Base-by-base conservation (phyloP, 2,113 vertebrate species). In the Takifugu bimaculatus region DNA sequence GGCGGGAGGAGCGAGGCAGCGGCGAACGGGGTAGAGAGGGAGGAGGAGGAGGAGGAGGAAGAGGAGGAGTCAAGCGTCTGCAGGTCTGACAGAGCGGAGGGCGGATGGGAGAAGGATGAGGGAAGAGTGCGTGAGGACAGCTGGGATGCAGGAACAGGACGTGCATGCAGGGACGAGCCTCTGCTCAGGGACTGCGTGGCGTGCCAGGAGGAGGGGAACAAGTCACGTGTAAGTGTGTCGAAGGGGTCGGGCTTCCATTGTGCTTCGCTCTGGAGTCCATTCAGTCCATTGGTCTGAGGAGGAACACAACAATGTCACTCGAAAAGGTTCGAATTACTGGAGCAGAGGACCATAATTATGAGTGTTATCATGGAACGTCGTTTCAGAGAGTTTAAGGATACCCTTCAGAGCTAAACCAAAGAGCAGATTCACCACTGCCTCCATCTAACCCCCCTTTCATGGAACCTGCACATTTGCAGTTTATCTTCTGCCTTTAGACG, bases 231-330 rank as follows among this genome's bases (percentile, higher is more conserved):
- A 66, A 96, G 82, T 26, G 89, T 87, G 83, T 93, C 86, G 59
- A 95, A 93, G 78, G 93, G 93, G 88, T 93, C 88, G 35, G 73
- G 92, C 82, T 90, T 92, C 77, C 90, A 88, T 72, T 92, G 90
- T 82, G 90, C 90, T 87, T 93, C 92, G 78, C 75, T 86, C 77
- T 81, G 90, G 79, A 92, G 56, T 77, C 88, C 74, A 0, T 90
- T 80, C 1, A 88, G 68, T 78, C 90, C 92, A 13, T 92, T 93
- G 26, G 72, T 77, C 90, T 81, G 42, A 85, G 87, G 88, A 88
- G 45, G 78, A 85, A 81, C 66, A 70, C 77, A 84, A 87, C 50
- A 87, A 57, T 42, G 1, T 29, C 65, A 60, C 20, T 20, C 20
- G 20, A 20, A 20, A 20, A 20, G 20, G 20, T 20, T 20, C 20